phyloP scores from a whole-genome alignment of 2,888 invertebrate genomes.

The Periphyllus acericola region DNA sequence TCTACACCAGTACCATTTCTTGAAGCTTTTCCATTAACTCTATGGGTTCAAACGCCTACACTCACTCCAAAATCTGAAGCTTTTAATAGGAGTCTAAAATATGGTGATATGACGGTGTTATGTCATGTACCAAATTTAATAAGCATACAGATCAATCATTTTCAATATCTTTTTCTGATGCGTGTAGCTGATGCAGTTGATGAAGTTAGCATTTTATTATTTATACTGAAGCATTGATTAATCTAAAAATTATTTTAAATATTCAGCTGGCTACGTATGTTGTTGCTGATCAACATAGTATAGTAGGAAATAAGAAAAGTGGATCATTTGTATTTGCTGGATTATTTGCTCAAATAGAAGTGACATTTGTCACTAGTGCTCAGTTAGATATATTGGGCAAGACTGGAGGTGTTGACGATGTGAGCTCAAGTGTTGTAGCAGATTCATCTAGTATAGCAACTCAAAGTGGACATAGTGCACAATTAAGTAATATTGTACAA shows the following conservation, averaged over 20 bases:
- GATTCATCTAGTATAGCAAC: conserved; percentile 84
- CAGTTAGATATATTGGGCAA: conserved; percentile 83
- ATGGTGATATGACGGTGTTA: conserved; percentile 78
- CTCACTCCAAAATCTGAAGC: conserved; percentile 32
- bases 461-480: conserved; percentile 67
- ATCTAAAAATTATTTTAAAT: conserved; percentile 9
- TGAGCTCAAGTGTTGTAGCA: conserved; percentile 75
- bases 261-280: conserved; percentile 77
- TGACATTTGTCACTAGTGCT: conserved; percentile 85
- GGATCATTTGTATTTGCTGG: conserved; percentile 77
- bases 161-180: conserved; percentile 89
- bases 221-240: conserved; percentile 24
- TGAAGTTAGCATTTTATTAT: conserved; percentile 68
- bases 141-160: conserved; percentile 91
- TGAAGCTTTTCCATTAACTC: conserved; percentile 86
- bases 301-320: conserved; percentile 64
- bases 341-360: conserved; percentile 85
- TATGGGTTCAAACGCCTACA: conserved; percentile 75
- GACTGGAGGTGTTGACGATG: conserved; percentile 83
- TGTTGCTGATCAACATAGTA: conserved; percentile 76
- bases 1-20: conserved; percentile 81
- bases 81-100: conserved; percentile 39
- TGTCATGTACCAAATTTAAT: conserved; percentile 85
- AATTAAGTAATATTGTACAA: conserved; percentile 64
- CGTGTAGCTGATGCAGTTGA: conserved; percentile 83